Base-by-base conservation (phyloP, 2,113 vertebrate genomes). In the Rhizomys pruinosus region DNA sequence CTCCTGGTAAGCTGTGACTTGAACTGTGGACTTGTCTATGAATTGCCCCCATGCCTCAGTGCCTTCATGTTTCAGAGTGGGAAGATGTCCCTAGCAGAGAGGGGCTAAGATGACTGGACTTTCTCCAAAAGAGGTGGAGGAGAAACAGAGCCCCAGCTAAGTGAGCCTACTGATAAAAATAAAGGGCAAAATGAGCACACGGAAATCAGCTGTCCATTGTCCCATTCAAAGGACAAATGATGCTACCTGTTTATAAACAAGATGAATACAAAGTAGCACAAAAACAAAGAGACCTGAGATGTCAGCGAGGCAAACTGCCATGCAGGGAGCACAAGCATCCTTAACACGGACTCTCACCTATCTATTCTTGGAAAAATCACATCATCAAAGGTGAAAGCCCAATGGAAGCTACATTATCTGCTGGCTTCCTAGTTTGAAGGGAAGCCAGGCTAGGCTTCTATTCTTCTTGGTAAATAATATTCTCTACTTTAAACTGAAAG, bases 221-320 rank as follows among this genome's bases (percentile, higher is more conserved):
- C 42, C 29, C 37, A 10, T 22, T 32, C 32, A 44, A 64, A 69
- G n/a, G 37, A 66, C 39, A 59, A 27, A 79, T 17, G 44, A 3
- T 68, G 87, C 71, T 66, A 5, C 34, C 57, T 81, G 57, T 63
- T 89, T 91, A 29, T 94, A 93, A 89, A 88, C 64, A 89, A 73
- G 84, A 29, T 63, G 82, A 57, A 80, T 79, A 32, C 69, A 76
- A 90, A 84, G 77, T 69, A 84, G 47, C 5, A 37, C 0, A 3
- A 71, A 84, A 66, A 84, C 37, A 61, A 88, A 59, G 15, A 57
- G 16, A n/a, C n/a, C 39, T 79, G 39, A 12, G 42, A 11, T 80
- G 73, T 93, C 47, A 82, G 81, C 1, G 2, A 47, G 55, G 73
- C 34, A 78, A 64, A 61, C 20, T 69, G 55, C 42, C 74, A 2